A percentile compares a stretch with the other conserved stretches of the same genome.
These are phyloP conservation scores for Bombus breviceps DNA, from an alignment of 1,140 invertebrate genomes.

Conservation along the genomic window DNA sequence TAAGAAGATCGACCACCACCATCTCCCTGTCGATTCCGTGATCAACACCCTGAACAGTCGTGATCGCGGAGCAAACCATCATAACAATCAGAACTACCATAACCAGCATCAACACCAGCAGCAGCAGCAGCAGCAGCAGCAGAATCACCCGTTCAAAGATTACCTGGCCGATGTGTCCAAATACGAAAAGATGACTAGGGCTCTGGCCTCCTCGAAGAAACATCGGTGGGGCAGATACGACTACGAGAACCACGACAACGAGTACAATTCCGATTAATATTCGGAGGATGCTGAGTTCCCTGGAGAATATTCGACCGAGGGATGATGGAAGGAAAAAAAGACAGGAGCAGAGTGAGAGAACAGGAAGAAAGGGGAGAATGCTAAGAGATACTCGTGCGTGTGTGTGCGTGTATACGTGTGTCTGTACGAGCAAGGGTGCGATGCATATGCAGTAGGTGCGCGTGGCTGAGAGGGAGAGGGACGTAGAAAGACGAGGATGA, in stretches of 20 bases:
- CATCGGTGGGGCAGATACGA: conserved; percentile 38
- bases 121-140: not conserved
- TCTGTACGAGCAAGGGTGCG: not conserved
- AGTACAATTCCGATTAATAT: not conserved
- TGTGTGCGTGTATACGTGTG: not conserved
- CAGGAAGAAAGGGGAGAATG: not conserved
- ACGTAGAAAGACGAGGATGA: not conserved
- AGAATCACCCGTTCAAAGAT: conserved; percentile 18
- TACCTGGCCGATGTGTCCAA: not conserved
- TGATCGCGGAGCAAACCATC: conserved; percentile 11
- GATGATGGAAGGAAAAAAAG: too few species aligned
- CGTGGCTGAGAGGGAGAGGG: conserved; percentile 6
- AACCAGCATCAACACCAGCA: not conserved
- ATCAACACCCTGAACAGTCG: conserved; percentile 23
- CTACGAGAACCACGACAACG: conserved; percentile 56
- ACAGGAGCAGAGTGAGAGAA: conserved; percentile 42
- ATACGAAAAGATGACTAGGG: not conserved
- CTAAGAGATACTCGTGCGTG: conserved; percentile 1
- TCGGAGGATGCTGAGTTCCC: conserved; percentile 61
- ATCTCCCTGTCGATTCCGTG: conserved; percentile 53
- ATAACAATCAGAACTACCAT: not conserved
- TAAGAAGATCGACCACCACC: conserved; percentile 52
- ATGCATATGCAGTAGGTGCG: conserved; percentile 4
- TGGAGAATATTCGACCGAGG: conserved; percentile 50
- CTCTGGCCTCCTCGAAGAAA: not conserved